Evolutionary conservation across 1,140 invertebrate genomes (phyloP), one percentile per base, ranked within the genome.

Genomic region (Ceratina australensis): DNA sequence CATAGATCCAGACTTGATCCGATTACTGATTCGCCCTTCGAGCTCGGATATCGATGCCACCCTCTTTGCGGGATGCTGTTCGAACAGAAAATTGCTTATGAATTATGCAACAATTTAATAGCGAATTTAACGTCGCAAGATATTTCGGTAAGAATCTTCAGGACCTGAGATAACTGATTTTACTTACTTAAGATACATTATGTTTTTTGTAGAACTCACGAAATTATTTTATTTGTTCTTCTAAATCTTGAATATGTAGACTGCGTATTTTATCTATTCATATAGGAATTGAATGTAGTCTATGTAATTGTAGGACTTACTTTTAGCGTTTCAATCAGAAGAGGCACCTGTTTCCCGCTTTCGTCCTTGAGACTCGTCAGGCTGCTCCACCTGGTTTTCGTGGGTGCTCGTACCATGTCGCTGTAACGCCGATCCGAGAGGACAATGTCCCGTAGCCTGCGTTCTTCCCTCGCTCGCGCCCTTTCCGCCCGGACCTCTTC

Each of bases 341-440:
- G 73, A 1, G 89, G 86, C 47, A 83, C 72, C n/a, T 90, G 82
- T 66, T 78, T 86, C 2, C 72, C 72, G 1, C n/a, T 74, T 20
- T 83, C 83, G n/a, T 85, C 86, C 60, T 90, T 92, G 3, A 92
- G 78, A 77, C 89, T 92, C 15, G 87, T 80, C 22, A 91, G 80
- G 82, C 92, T 92, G 42, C 88, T 89, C 87, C 89, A 91, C 60
- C 85, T 89, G 7, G 82, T 82, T 74, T 86, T 85, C 33, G 81
- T 65, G 0, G 85, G 86, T 3, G 72, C 65, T 3, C 81, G 84
- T 2, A 86, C 82, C 3, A 82, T 78, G 66, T 90, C 88, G 5
- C 88, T 87, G 28, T 86, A 89, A 66, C 85, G 82, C 61, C 86
- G 83, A 66, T 88, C 84, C 0, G 69, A 68, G 20, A 80, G 64